Percentiles rank a stretch among this genome's conserved stretches.
These are phyloP conservation scores for Labrus mixtus DNA, from an alignment of 2,113 vertebrate genomes.

Conservation along the genomic window DNA sequence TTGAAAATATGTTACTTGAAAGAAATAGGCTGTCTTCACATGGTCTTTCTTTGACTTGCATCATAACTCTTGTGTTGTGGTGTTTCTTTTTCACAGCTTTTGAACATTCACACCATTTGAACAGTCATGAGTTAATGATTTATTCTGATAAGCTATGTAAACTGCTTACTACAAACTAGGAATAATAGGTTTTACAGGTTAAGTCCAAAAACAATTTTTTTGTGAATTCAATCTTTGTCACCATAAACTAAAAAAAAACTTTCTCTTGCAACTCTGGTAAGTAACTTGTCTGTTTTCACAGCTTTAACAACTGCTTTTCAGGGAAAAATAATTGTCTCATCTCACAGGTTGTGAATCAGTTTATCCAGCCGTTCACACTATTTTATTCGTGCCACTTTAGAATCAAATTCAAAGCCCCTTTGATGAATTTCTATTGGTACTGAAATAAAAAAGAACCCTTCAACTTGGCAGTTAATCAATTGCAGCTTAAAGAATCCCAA, in stretches of 20 bases:
- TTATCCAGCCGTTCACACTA: slow-evolving; percentile 34
- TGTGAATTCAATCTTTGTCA: too few species aligned
- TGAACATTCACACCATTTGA: too few species aligned
- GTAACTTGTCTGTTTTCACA: not conserved
- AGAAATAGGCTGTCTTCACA: not conserved
- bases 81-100: not conserved
- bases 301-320: not conserved
- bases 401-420: slow-evolving; percentile 39
- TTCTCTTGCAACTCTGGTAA: slow-evolving; percentile 8
- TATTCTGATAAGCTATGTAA: not conserved
- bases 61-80: not conserved
- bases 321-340: slow-evolving; percentile 30
- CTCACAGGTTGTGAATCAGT: slow-evolving; percentile 38
- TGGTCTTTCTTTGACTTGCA: not conserved
- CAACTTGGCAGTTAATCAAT: slow-evolving; percentile 24
- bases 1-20: not conserved
- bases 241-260: slow-evolving; percentile 4
- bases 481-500: slow-evolving; percentile 20
- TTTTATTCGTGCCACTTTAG: slow-evolving; percentile 47
- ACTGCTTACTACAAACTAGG: not conserved
- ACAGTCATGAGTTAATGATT: not conserved
- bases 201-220: not conserved
- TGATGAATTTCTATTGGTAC: slow-evolving; percentile 50
- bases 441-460: slow-evolving; percentile 40
- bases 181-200: not conserved